Percentiles rank a stretch among this genome's conserved stretches.
These are phyloP conservation scores for Synergus laeviventris DNA, from an alignment of 2,888 invertebrate genomes.

Conservation along the genomic window DNA sequence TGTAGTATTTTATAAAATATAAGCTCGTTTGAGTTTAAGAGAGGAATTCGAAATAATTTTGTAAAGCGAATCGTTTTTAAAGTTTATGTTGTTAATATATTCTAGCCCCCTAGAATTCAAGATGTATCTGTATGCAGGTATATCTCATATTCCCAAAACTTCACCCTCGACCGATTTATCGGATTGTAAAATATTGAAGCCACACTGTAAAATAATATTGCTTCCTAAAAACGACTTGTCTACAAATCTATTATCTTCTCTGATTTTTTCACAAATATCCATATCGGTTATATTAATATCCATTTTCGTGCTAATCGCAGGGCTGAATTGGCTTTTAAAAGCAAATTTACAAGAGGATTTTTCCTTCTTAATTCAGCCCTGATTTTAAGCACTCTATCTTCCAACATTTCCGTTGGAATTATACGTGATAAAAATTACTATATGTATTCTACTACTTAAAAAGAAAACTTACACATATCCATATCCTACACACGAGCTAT, in stretches of 20 bases:
- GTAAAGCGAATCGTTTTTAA: slow-evolving; percentile 32
- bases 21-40: slow-evolving; percentile 13
- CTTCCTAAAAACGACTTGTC: slow-evolving; percentile 6
- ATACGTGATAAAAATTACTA: background rate
- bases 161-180: background rate
- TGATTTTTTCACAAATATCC: background rate
- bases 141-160: slow-evolving; percentile 11
- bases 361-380: background rate
- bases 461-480: slow-evolving; percentile 62
- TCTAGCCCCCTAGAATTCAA: slow-evolving; percentile 12
- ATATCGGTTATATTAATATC: slow-evolving; percentile 17
- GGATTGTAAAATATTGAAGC: slow-evolving; percentile 19
- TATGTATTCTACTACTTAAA: slow-evolving; percentile 26
- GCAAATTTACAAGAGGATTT: background rate
- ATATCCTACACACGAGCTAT: slow-evolving; percentile 59
- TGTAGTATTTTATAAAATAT: slow-evolving; percentile 14
- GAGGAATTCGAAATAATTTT: slow-evolving; percentile 24
- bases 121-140: slow-evolving; percentile 3
- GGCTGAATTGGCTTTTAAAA: background rate
- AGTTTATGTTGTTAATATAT: slow-evolving; percentile 18
- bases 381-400: slow-evolving; percentile 5
- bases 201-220: slow-evolving; percentile 29
- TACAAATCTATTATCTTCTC: slow-evolving; percentile 13
- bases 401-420: slow-evolving; percentile 42
- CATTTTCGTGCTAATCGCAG: background rate